A percentile compares a stretch with the other conserved stretches of the same genome.
Evolutionary conservation across 2,113 vertebrate genomes (phyloP).

Genomic region (Notarius quadriscutis): DNA sequence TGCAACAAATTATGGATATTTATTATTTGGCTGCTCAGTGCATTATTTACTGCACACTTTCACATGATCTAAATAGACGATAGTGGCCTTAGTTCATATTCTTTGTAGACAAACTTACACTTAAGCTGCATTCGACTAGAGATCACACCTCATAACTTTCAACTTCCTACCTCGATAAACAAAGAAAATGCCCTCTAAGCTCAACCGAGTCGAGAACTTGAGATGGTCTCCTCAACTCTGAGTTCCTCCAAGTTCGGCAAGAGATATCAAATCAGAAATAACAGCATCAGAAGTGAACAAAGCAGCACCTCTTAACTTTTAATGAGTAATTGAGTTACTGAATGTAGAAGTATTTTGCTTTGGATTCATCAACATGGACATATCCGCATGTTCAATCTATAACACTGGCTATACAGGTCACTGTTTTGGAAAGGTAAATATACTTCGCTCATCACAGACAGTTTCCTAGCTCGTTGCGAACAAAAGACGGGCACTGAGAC

Average conservation of each 20-base stretch:
- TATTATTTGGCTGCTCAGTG: not conserved
- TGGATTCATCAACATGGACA: not conserved
- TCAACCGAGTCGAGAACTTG: not conserved
- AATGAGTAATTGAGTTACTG: not conserved
- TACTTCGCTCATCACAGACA: not conserved
- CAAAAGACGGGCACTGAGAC: not conserved
- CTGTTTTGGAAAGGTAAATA: not conserved
- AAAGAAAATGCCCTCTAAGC: not conserved
- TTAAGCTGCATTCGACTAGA: not conserved
- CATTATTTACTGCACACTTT: not conserved
- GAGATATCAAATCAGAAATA: slow-evolving; percentile 2
- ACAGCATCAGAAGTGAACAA: not conserved
- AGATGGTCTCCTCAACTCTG: not conserved
- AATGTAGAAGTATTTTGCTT: not conserved
- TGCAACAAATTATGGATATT: slow-evolving; percentile 56
- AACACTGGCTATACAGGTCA: not conserved
- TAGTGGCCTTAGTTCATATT: not conserved
- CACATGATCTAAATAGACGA: not conserved
- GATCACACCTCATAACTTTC: not conserved
- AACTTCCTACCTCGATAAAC: not conserved
- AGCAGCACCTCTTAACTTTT: not conserved
- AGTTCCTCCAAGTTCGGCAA: not conserved
- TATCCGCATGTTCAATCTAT: not conserved
- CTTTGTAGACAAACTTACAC: not conserved
- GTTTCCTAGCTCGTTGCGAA: not conserved